Base-by-base conservation (phyloP, 2,888 invertebrate genomes). In the Mamestra brassicae region DNA sequence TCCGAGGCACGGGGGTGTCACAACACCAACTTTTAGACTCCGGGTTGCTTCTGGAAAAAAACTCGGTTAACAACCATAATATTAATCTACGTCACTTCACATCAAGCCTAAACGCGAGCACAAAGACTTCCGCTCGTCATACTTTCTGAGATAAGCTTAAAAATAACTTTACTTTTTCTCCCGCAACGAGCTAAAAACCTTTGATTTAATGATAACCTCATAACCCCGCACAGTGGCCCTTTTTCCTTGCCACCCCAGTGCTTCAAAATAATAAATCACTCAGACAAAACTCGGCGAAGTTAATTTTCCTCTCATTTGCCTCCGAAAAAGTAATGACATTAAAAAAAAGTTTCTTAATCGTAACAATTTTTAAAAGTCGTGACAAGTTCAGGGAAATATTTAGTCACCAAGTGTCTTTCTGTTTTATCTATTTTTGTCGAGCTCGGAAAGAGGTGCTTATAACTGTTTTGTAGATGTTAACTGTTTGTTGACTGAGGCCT, bases 251-350 rank as follows among this genome's bases (percentile, higher is more conserved):
- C 70, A n/a, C 61, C 52, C 64, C 73, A 78, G n/a, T 65, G 54
- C 45, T 68, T 45, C 15, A 26, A 63, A 85, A 72, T 77, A 72
- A 85, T 86, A 86, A 88, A 88, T 86, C 82, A 84, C 68, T 65
- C 38, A 50, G 79, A 75, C 73, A 68, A 71, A 80, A 81, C 63
- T 81, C 76, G 57, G 66, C 71, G 47, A 81, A 85, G 73, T 80
- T 83, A 80, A 85, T 87, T 84, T 87, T 84, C 68, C 74, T 80
- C 80, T 80, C 82, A 79, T 84, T 88, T 84, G 71, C 81, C 62
- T 36, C 61, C 7, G 52, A 80, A 87, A 87, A 87, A 77, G 64
- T 64, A 38, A 57, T 45, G 64, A 54, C 64, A 75, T 72, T 70
- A 72, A 71, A 80, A 80, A 80, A 78, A 84, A 85, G 61, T 81